These are phyloP conservation scores for Harpegnathos saltator DNA, from an alignment of 1,140 invertebrate genomes.

Conservation along the genomic window DNA sequence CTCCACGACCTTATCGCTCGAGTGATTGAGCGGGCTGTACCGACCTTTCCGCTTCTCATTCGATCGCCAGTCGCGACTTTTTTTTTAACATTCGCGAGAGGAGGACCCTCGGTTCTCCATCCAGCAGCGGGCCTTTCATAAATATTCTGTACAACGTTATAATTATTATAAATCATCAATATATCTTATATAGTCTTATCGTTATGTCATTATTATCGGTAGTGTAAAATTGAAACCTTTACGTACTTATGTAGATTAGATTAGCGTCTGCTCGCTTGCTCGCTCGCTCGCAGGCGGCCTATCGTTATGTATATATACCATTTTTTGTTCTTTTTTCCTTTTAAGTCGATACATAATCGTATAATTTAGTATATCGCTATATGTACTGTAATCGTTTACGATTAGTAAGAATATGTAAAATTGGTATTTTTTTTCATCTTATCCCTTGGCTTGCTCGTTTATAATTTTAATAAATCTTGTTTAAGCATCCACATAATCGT, in stretches of 20 bases:
- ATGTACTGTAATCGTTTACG: constrained; percentile 84
- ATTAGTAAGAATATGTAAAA: constrained; percentile 87
- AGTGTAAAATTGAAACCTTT: constrained; percentile 86
- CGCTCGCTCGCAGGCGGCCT: constrained; percentile 67
- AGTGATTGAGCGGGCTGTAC: constrained; percentile 19
- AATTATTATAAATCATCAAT: constrained; percentile 85
- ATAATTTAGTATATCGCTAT: constrained; percentile 85
- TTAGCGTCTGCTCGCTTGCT: constrained; percentile 78
- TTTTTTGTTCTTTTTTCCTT: constrained; percentile 77
- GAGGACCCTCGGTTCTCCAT: constrained; percentile 74
- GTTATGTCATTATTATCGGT: constrained; percentile 86
- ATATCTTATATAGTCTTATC: constrained; percentile 84
- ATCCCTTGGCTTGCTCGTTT: constrained; percentile 78
- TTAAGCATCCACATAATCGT: constrained; percentile 84
- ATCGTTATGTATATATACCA: constrained; percentile 79
- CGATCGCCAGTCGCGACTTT: constrained; percentile 25
- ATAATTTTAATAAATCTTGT: constrained; percentile 82
- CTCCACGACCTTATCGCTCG: constrained; percentile 28
- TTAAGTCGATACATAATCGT: constrained; percentile 83
- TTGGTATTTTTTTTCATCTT: constrained; percentile 81
- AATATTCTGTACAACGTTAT: constrained; percentile 86
- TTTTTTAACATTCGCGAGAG: constrained; percentile 49
- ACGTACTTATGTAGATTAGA: constrained; percentile 85
- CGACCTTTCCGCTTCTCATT: constrained; percentile 14
- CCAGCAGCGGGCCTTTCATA: constrained; percentile 84